A percentile compares a stretch with the other conserved stretches of the same genome.
Evolutionary conservation across 2,113 vertebrate species (phyloP).

Genomic region (Murina feae): DNA sequence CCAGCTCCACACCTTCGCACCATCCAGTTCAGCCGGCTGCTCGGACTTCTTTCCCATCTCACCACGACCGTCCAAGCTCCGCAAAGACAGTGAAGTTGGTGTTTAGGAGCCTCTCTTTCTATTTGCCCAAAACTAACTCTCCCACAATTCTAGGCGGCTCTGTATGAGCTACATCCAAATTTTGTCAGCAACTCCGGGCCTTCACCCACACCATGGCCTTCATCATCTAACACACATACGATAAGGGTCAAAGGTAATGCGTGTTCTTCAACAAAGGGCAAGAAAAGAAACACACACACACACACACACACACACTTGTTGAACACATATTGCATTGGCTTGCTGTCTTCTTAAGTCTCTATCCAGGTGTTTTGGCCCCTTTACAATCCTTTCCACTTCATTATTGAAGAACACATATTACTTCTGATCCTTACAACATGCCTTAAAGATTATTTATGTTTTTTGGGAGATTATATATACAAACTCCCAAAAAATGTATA

Average conservation of each 20-base stretch:
- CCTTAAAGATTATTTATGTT: too few species aligned
- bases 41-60: background rate
- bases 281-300: background rate
- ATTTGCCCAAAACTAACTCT: background rate
- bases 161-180: rapidly evolving
- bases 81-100: too few species aligned
- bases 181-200: rapidly evolving
- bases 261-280: background rate
- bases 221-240: background rate
- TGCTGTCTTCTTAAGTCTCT: background rate
- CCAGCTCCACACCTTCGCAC: background rate
- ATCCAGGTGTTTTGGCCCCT: rapidly evolving
- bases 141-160: background rate
- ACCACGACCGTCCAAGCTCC: background rate
- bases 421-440: background rate
- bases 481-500: too few species aligned
- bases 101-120: background rate
- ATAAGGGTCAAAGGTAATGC: background rate
- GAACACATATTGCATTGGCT: background rate
- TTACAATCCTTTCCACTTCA: background rate
- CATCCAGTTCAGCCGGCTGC: rapidly evolving
- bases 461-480: background rate
- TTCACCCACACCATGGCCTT: rapidly evolving
- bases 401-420: background rate
- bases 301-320: background rate